Evolutionary conservation across 2,888 invertebrate genomes (phyloP).

Genomic region (Cephonodes hylas): DNA sequence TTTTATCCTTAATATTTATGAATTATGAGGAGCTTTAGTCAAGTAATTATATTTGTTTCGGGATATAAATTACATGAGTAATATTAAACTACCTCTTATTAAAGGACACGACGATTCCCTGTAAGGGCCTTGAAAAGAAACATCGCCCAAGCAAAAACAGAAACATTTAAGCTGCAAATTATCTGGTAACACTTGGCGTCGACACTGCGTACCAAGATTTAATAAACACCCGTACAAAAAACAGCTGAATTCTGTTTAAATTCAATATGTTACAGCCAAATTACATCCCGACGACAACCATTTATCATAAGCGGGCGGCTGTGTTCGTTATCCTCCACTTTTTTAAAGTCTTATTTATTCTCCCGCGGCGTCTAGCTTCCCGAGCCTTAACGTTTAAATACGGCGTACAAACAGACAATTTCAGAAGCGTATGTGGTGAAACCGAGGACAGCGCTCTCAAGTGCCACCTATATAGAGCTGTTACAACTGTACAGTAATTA

Average conservation of each 20-base stretch:
- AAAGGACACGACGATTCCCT: too few species aligned
- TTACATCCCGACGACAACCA: neutral
- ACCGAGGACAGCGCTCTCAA: neutral
- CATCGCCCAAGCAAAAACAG: too few species aligned
- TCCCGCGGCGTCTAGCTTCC: neutral
- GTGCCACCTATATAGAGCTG: conserved; percentile 22
- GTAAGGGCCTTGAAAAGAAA: too few species aligned
- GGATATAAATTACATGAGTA: too few species aligned
- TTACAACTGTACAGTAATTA: conserved; percentile 8
- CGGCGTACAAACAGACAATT: conserved; percentile 14
- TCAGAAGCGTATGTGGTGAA: conserved; percentile 7
- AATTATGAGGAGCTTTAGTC: too few species aligned
- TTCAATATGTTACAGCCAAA: neutral
- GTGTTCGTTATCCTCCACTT: neutral
- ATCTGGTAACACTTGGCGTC: too few species aligned
- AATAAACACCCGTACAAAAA: neutral
- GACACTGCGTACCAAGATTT: neutral
- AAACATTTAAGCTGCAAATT: too few species aligned
- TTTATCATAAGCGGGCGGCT: neutral
- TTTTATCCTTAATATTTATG: too few species aligned
- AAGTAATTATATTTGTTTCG: too few species aligned
- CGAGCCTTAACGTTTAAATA: conserved; percentile 12
- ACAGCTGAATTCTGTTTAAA: neutral
- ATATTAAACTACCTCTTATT: too few species aligned
- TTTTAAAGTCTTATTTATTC: neutral